Conservation (phyloP, 2,888 invertebrate genomes). For the Acrobasis consociella region DNA sequence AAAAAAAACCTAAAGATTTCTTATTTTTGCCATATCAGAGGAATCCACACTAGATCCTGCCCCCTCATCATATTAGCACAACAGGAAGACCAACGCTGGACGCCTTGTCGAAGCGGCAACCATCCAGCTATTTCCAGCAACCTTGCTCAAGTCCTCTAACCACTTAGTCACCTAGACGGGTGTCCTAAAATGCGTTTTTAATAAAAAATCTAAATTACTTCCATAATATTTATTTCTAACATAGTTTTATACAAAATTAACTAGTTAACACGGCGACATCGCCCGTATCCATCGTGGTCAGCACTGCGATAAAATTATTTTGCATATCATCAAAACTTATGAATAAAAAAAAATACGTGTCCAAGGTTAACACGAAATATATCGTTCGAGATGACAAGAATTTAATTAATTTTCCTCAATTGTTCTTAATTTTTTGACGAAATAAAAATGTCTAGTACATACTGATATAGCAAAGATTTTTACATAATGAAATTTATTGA, state of each 20-base stretch:
- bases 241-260: constrained; percentile 55
- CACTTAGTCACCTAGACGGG: no score
- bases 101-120: no score
- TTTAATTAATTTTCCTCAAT: neutral
- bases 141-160: no score
- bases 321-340: constrained; percentile 11
- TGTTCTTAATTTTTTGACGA: neutral
- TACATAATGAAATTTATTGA: neutral
- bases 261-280: constrained; percentile 41
- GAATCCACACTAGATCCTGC: no score
- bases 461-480: neutral
- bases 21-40: no score
- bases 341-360: constrained; percentile 3
- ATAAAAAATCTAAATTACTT: constrained; percentile 17
- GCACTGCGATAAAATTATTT: constrained; percentile 12
- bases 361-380: neutral
- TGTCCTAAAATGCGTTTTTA: neutral
- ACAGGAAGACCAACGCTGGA: no score
- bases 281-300: constrained; percentile 25
- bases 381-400: constrained; percentile 6
- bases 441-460: neutral
- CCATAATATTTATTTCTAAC: constrained; percentile 47
- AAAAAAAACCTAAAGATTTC: no score
- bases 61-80: no score
- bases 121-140: no score